A percentile compares a stretch with the other conserved stretches of the same genome.
Conservation (phyloP, 2,888 invertebrate genomes). For the Boloria selene region DNA sequence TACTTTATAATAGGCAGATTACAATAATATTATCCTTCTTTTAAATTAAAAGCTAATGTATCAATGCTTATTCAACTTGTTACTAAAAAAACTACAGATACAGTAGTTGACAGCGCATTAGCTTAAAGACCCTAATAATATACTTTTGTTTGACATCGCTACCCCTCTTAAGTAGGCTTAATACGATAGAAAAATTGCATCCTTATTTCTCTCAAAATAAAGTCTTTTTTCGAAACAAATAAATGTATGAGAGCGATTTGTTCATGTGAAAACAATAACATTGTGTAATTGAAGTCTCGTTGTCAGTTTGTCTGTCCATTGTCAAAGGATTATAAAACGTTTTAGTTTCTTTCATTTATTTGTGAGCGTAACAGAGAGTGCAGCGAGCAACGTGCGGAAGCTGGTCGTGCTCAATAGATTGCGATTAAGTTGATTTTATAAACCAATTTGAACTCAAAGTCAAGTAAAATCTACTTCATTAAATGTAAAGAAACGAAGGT, state of each 20-base stretch:
- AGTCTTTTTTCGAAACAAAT: conserved; percentile 5
- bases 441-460: too few relatives aligned
- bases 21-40: conserved; percentile 1
- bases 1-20: not conserved
- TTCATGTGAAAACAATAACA: conserved; percentile 32
- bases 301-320: conserved; percentile 17
- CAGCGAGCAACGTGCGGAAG: not conserved
- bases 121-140: conserved; percentile 23
- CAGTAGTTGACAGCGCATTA: conserved; percentile 15
- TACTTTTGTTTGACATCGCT: conserved; percentile 24
- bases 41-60: conserved; percentile 6
- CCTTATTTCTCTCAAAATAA: not conserved
- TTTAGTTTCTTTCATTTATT: conserved; percentile 3
- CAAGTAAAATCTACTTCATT: too few relatives aligned
- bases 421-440: too few relatives aligned
- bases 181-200: not conserved
- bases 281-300: conserved; percentile 32
- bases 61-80: conserved; percentile 15
- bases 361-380: not conserved
- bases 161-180: conserved; percentile 24
- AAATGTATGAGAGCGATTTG: conserved; percentile 20
- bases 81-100: conserved; percentile 5
- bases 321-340: conserved; percentile 25
- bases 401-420: too few relatives aligned
- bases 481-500: too few relatives aligned